Evolutionary conservation across 1,140 invertebrate species (phyloP), one percentile per base, ranked within the genome.

Genomic region (Cydia splendana): DNA sequence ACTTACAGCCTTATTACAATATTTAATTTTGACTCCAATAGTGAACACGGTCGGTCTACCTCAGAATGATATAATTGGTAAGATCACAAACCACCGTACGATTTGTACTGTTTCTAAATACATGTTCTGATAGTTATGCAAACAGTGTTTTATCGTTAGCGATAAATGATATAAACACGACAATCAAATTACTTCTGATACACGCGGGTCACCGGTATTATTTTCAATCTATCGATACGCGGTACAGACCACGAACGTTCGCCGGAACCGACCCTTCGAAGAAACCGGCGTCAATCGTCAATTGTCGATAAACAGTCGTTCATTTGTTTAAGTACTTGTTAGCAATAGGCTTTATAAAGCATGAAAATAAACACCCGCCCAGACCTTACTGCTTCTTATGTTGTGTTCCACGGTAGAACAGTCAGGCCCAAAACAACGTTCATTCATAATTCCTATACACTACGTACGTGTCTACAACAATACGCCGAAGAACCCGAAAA

Each of bases 201-300:
- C 18, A 20, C 20, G 2, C 20, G 2, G 20, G 15, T 10, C 57
- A 7, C 20, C 20, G 20, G 20, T 62, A n/a, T 62, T 12, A 62
- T 62, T 62, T n/a, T 62, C 53, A 18, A 20, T 57, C 57, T 12
- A 62, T 62, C 20, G 20, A 20, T 62, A 10, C 57, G 20, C 57
- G 20, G 57, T 62, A 62, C 57, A 62, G 20, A 7, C 57, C 57
- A 62, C 9, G 57, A 62, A 24, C 57, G 20, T n/a, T 62, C 57
- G 57, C 20, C 57, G 9, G 57, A 62, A 62, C 7, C 57, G 20
- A 62, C 20, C 57, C 20, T 62, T 62, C 57, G 20, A 62, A 62
- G 57, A 62, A 62, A 62, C 15, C 20, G 57, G n/a, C 18, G 57
- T 62, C 18, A n/a, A 62, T n/a, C 57, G 57, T 62, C 57, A 24